Conservation (phyloP, 2,888 invertebrate species). For the Tenthredo amoena region DNA sequence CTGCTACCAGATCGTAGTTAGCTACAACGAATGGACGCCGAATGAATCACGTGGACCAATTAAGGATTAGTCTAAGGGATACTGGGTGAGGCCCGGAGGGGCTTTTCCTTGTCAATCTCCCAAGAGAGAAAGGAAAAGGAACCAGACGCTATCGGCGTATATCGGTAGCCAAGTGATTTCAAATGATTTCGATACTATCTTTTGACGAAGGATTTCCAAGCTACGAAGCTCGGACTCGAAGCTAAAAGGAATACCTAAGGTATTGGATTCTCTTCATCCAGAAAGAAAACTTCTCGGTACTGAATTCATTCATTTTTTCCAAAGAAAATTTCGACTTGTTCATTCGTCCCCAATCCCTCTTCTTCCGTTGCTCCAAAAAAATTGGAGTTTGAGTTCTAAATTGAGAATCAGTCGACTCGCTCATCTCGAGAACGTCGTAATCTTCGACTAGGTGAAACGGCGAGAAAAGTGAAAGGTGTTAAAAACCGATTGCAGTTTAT, state of each 20-base stretch:
- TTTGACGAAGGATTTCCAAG: not conserved
- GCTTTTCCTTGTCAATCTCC: conserved; percentile 4
- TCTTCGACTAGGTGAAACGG: not conserved
- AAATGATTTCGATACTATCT: conserved; percentile 30
- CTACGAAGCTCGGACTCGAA: not conserved
- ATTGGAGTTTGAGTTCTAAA: not conserved
- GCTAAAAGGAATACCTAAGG: not conserved
- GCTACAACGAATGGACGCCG: conserved; percentile 72
- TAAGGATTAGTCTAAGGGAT: conserved; percentile 66
- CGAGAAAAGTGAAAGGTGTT: not conserved
- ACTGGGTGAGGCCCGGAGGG: conserved; percentile 28
- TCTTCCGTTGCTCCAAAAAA: not conserved
- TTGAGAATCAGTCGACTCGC: not conserved
- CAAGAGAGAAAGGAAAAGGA: not conserved
- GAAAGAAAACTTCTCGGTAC: not conserved
- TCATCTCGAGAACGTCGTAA: not conserved
- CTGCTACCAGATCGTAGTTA: conserved; percentile 65
- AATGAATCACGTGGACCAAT: conserved; percentile 76
- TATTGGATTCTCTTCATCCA: not conserved
- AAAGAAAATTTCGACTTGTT: not conserved
- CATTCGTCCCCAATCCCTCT: not conserved
- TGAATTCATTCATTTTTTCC: not conserved
- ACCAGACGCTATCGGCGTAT: conserved; percentile 21
- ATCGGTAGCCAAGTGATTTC: conserved; percentile 50
- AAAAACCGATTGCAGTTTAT: no score